Evolutionary conservation across 2,888 invertebrate genomes (phyloP).

Genomic region (Petrolisthes manimaculis): DNA sequence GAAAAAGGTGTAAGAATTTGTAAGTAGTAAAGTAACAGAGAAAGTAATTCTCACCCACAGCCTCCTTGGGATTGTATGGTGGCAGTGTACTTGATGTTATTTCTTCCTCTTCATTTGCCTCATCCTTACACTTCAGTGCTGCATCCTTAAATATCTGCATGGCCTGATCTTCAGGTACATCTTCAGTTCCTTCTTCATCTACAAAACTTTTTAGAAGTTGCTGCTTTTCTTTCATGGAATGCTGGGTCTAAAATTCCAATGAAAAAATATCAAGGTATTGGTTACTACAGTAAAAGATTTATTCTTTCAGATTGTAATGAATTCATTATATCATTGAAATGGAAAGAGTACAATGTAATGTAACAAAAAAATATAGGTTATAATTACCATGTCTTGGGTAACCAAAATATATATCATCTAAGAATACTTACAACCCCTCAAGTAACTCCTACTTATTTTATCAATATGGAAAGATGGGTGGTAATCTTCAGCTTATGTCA

Average conservation of each 20-base stretch:
- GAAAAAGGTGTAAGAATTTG: too few species aligned
- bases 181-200: neutral
- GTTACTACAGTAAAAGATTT: neutral
- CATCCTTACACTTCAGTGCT: neutral
- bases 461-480: neutral
- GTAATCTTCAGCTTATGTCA: neutral
- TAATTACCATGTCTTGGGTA: too few species aligned
- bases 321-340: too few species aligned
- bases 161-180: neutral
- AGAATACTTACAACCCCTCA: neutral
- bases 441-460: neutral
- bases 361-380: too few species aligned
- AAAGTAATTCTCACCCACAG: conserved; percentile 9
- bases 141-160: neutral
- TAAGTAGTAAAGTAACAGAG: too few species aligned
- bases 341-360: too few species aligned
- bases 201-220: neutral
- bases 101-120: neutral
- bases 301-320: too few species aligned
- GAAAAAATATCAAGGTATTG: neutral
- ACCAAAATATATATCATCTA: neutral
- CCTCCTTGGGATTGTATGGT: neutral
- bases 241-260: neutral
- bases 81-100: neutral
- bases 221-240: neutral